Percentiles rank a stretch among this genome's conserved stretches.
Evolutionary conservation across 2,113 vertebrate species (phyloP).

Genomic region (Dipodomys stephensi): DNA sequence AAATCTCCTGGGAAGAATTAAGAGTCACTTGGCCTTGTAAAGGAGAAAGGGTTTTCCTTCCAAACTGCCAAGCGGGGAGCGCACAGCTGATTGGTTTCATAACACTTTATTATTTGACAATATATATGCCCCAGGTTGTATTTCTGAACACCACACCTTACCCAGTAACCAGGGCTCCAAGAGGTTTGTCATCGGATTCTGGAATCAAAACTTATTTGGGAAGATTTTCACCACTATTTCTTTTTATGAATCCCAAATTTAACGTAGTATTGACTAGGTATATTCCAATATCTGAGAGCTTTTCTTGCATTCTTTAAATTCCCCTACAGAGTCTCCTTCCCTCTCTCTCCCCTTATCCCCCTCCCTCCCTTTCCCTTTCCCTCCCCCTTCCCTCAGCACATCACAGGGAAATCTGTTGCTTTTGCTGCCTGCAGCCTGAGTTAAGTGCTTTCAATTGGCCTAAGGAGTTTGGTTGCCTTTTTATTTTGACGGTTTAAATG

Average conservation of each 20-base stretch:
- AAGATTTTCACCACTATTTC: constrained; percentile 75
- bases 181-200: not conserved
- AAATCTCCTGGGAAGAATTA: constrained; percentile 82
- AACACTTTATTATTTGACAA: constrained; percentile 75
- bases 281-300: constrained; percentile 33
- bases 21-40: constrained; percentile 81
- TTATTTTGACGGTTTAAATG: constrained; percentile 63
- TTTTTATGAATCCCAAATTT: constrained; percentile 74
- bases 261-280: constrained; percentile 60
- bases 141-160: constrained; percentile 59
- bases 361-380: no score
- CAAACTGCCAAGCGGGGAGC: constrained; percentile 68
- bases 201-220: constrained; percentile 67
- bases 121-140: constrained; percentile 33
- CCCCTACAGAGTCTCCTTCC: not conserved
- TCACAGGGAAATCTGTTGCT: not conserved
- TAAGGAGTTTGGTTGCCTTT: constrained; percentile 61
- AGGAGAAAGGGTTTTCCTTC: constrained; percentile 77
- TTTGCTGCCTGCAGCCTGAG: not conserved
- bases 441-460: constrained; percentile 55
- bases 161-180: not conserved
- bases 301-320: constrained; percentile 34
- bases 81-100: constrained; percentile 72
- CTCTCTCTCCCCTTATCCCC: not conserved
- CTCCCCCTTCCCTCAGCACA: not conserved